These are phyloP conservation scores for Pegoplata infirma DNA, from an alignment of 2,888 invertebrate species.

Conservation along the genomic window DNA sequence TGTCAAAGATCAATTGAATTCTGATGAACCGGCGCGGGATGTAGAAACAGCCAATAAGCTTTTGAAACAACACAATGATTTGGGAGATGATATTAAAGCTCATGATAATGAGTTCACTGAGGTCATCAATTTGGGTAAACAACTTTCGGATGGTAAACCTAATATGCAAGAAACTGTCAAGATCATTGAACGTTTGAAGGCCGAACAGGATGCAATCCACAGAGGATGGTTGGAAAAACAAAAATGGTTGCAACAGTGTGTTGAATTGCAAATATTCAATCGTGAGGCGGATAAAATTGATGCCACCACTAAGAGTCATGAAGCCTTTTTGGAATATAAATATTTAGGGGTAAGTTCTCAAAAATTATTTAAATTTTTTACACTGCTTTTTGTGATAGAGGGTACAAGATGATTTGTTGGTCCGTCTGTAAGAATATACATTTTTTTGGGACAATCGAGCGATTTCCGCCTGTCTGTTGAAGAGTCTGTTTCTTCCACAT, in stretches of 20 bases:
- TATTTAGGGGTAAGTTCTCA: constrained; percentile 86
- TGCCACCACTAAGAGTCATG: constrained; percentile 95
- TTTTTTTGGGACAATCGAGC: too few species aligned
- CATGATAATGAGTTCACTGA: constrained; percentile 93
- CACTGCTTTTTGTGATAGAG: too few species aligned
- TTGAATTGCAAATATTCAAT: constrained; percentile 94
- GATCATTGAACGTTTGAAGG: constrained; percentile 84
- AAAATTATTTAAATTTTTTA: neutral
- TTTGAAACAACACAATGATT: constrained; percentile 92
- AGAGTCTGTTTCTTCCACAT: too few species aligned
- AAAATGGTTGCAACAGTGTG: constrained; percentile 90
- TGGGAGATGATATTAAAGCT: constrained; percentile 93
- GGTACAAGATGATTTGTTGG: too few species aligned
- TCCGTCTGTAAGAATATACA: too few species aligned
- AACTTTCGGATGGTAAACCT: constrained; percentile 87
- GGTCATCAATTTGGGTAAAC: constrained; percentile 87
- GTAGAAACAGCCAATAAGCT: constrained; percentile 95
- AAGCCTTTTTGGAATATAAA: constrained; percentile 93
- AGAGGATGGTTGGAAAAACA: constrained; percentile 92
- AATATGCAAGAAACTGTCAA: constrained; percentile 87
- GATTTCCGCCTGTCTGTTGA: too few species aligned
- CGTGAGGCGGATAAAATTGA: constrained; percentile 98
- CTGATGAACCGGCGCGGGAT: constrained; percentile 89
- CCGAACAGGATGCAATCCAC: constrained; percentile 87
- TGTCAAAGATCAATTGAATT: constrained; percentile 87